Evolutionary conservation across 2,113 vertebrate species (phyloP), one percentile per base, ranked within the genome.

Genomic region (Dipodomys ordii): DNA sequence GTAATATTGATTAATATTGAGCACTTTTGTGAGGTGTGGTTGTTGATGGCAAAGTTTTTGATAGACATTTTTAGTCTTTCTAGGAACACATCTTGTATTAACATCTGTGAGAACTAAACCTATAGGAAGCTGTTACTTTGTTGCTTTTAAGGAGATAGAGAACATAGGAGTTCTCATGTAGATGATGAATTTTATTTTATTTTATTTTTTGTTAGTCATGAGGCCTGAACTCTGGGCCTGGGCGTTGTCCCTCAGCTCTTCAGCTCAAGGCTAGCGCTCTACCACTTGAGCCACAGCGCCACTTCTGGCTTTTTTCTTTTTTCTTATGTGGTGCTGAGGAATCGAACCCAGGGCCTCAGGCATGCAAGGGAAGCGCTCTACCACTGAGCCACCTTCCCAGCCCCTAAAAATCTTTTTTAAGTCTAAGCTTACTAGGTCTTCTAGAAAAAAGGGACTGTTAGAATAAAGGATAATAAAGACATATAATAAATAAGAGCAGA

Each of bases 141-240:
- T 68, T 79, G 18, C 3, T 92, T 69, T 92, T 82, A 46, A 92
- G 35, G 83, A 83, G 28, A 57, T 57, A 57, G 71, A 92, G 5
- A n/a, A 71, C 10, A 71, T n/a, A 71, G 3, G 2, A 39, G n/a
- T 87, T 22, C 60, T 49, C 7, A 30, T 92, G 86, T 85, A 68
- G 27, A 93, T 83, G 64, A 30, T 80, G 62, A 91, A 2, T 0
- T 90, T 95, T 90, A 94, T n/a, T 25, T 88, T 39, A 39, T 39
- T 39, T 39, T 39, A 39, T 39, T 39, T 39, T 39, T 39, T 39
- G 39, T 39, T 39, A 39, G 39, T 39, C 39, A 39, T 39, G 39
- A 3, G 39, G 39, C 39, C 6, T 39, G 39, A 39, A 39, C 39
- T 39, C 39, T 39, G 35, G 39, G 39, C 39, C 39, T 39, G 39